Conservation (phyloP, 2,113 vertebrate genomes). For the Willisornis vidua region DNA sequence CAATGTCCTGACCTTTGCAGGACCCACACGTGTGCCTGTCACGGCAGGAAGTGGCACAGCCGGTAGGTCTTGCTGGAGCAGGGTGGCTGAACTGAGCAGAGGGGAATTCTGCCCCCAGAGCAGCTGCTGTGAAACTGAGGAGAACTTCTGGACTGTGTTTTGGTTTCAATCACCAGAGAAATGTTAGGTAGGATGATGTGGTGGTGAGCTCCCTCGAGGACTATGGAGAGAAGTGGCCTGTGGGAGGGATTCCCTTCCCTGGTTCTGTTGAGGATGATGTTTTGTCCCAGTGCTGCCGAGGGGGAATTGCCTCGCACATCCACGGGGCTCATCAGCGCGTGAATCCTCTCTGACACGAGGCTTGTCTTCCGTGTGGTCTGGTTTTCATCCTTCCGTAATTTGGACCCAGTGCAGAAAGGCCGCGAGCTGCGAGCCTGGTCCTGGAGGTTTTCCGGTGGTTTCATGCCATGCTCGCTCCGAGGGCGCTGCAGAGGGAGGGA, state of each 20-base stretch:
- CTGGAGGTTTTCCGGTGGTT: fast-evolving
- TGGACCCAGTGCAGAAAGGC: background rate
- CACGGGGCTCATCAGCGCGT: fast-evolving
- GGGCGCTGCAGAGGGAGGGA: background rate
- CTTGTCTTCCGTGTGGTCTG: background rate
- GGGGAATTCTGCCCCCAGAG: background rate
- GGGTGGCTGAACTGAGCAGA: fast-evolving
- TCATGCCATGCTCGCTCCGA: fast-evolving
- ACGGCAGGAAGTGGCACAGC: fast-evolving
- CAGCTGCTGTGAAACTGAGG: background rate
- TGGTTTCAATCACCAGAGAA: background rate
- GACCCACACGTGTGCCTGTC: fast-evolving
- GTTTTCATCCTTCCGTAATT: fast-evolving
- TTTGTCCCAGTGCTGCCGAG: fast-evolving
- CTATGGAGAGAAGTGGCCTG: fast-evolving
- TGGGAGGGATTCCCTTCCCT: fast-evolving
- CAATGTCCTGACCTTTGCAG: fast-evolving
- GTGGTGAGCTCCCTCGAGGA: fast-evolving
- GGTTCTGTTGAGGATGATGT: background rate
- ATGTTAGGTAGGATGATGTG: fast-evolving
- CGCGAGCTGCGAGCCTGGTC: fast-evolving
- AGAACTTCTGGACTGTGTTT: background rate
- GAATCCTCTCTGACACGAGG: background rate
- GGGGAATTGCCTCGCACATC: background rate
- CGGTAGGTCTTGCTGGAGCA: background rate